These are phyloP conservation scores for Pseudomugil tenellus DNA, from an alignment of 2,797 vertebrate species.

Conservation along the genomic window DNA sequence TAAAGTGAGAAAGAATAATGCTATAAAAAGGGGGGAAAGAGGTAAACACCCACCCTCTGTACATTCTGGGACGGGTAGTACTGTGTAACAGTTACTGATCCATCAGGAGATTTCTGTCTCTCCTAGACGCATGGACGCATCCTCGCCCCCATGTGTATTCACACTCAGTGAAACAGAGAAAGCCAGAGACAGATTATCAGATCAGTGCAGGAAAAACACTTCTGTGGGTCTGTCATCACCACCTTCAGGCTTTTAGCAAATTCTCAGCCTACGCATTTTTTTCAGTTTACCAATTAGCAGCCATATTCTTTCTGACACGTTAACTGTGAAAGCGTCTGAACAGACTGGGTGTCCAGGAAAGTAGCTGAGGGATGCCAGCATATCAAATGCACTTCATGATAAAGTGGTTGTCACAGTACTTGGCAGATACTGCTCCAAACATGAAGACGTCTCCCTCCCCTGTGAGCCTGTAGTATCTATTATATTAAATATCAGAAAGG, in stretches of 20 bases:
- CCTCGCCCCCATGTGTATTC: constrained; percentile 22
- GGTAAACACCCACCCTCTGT: too few species aligned
- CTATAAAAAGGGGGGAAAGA: too few species aligned
- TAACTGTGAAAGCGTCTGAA: constrained; percentile 12
- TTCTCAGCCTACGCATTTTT: constrained; percentile 13
- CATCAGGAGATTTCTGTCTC: not conserved
- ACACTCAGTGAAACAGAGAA: constrained; percentile 34
- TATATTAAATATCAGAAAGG: constrained; percentile 1
- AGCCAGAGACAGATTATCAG: constrained; percentile 28
- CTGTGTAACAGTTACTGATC: not conserved
- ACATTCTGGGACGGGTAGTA: not conserved
- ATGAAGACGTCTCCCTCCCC: constrained; percentile 1
- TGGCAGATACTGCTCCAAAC: constrained; percentile 25
- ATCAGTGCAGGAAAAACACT: constrained; percentile 44
- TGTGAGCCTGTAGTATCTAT: constrained; percentile 11
- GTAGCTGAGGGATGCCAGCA: constrained; percentile 21
- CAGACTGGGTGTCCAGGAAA: not conserved
- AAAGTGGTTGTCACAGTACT: constrained; percentile 3
- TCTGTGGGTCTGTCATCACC: constrained; percentile 42
- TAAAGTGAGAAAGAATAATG: too few species aligned
- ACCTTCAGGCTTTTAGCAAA: constrained; percentile 17
- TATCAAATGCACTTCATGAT: constrained; percentile 1
- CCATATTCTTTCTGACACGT: constrained; percentile 20
- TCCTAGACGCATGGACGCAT: constrained; percentile 3
- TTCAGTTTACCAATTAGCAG: constrained; percentile 33